Conservation (phyloP, 2,888 invertebrate species). For the Nebria brevicollis region DNA sequence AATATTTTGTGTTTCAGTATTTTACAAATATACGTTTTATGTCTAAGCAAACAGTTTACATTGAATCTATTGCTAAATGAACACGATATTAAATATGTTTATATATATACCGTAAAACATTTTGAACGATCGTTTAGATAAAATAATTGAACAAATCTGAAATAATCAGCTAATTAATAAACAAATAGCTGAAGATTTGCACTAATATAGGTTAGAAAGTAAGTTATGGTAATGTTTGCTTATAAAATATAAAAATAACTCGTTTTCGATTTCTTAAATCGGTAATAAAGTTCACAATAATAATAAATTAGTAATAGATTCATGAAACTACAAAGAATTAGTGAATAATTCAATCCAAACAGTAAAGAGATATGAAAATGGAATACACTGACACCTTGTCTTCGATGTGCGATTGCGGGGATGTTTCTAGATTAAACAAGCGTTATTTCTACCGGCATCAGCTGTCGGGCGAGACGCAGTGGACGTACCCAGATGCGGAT, state of each 20-base stretch:
- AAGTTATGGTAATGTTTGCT: neutral
- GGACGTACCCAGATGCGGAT: slow-evolving; percentile 71
- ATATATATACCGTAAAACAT: too few species aligned
- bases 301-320: neutral
- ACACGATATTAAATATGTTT: too few species aligned
- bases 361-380: slow-evolving; percentile 1
- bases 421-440: slow-evolving; percentile 70
- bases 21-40: slow-evolving; percentile 22
- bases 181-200: too few species aligned
- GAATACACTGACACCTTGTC: neutral
- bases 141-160: too few species aligned
- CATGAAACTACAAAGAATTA: neutral
- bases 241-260: neutral
- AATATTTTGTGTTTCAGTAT: slow-evolving; percentile 44
- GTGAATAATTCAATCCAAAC: neutral
- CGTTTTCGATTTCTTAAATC: too few species aligned
- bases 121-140: too few species aligned
- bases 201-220: neutral
- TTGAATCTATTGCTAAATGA: neutral
- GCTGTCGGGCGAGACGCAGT: slow-evolving; percentile 69
- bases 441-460: slow-evolving; percentile 75
- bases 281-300: too few species aligned
- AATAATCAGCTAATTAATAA: too few species aligned
- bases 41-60: slow-evolving; percentile 9
- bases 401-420: slow-evolving; percentile 36